Conservation (phyloP, 2,888 invertebrate species). For the Tortricodes alternella region DNA sequence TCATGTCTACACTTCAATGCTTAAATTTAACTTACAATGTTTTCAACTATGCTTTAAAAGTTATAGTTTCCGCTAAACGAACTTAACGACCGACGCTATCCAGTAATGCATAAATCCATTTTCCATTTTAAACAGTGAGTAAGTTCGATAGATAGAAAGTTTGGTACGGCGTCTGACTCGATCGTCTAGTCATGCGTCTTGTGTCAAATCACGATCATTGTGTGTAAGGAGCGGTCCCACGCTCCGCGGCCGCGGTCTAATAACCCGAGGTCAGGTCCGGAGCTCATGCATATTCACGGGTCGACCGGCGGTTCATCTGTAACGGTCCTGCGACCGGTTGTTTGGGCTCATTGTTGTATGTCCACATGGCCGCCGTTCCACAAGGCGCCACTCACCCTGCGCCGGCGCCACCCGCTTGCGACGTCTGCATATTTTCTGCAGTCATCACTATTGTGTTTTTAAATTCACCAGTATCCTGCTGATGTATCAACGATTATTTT, state of each 20-base stretch:
- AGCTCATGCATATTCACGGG: constrained; percentile 79
- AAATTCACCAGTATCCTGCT: too few species aligned
- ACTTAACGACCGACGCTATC: constrained; percentile 16
- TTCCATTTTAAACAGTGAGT: constrained; percentile 35
- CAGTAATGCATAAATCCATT: constrained; percentile 26
- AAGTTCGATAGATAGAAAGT: constrained; percentile 27
- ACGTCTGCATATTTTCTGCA: constrained; percentile 15
- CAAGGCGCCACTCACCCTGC: constrained; percentile 35
- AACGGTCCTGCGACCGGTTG: constrained; percentile 80
- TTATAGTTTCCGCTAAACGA: constrained; percentile 27
- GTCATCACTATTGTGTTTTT: not conserved
- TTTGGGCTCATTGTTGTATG: constrained; percentile 72
- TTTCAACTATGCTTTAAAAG: constrained; percentile 19
- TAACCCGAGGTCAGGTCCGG: constrained; percentile 77
- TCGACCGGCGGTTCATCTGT: constrained; percentile 72
- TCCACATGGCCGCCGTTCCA: constrained; percentile 50
- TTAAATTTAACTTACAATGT: constrained; percentile 30
- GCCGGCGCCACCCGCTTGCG: constrained; percentile 35
- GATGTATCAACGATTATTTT: too few species aligned
- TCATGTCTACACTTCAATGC: constrained; percentile 50
- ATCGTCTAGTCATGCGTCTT: constrained; percentile 5
- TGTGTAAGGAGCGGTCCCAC: constrained; percentile 58
- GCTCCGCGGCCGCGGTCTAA: constrained; percentile 70
- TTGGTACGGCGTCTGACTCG: not conserved
- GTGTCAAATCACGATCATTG: constrained; percentile 28